Evolutionary conservation across 1,140 invertebrate genomes (phyloP).

Genomic region (Apocrypta bakeri): DNA sequence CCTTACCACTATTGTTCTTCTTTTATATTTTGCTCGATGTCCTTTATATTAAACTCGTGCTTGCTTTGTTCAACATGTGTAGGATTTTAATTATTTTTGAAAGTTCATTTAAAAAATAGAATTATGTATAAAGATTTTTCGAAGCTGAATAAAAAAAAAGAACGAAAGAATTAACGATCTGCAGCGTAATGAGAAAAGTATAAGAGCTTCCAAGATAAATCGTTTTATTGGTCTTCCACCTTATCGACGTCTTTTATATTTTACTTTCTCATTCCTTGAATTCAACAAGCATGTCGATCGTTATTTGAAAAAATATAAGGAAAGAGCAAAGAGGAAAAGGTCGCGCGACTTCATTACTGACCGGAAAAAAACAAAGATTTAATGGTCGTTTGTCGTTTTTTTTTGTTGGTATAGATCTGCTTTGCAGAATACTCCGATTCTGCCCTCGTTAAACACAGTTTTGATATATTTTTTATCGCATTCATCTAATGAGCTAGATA

Average conservation of each 20-base stretch:
- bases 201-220: background rate
- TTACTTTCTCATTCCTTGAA: background rate
- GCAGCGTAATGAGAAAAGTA: background rate
- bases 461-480: background rate
- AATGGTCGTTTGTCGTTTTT: background rate
- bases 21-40: background rate
- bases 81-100: background rate
- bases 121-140: too few relatives aligned
- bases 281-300: background rate
- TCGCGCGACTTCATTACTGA: conserved; percentile 11
- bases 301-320: conserved; percentile 13
- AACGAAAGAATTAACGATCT: background rate
- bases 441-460: background rate
- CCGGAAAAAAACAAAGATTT: conserved; percentile 11
- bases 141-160: background rate
- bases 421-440: background rate
- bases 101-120: too few relatives aligned
- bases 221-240: background rate
- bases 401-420: background rate
- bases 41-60: too few relatives aligned
- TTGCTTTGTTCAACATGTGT: background rate
- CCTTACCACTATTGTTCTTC: background rate
- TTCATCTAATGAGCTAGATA: too few relatives aligned
- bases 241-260: background rate
- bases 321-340: background rate